phyloP scores from a whole-genome alignment of 2,888 invertebrate species.

The Mystacides longicornis region DNA sequence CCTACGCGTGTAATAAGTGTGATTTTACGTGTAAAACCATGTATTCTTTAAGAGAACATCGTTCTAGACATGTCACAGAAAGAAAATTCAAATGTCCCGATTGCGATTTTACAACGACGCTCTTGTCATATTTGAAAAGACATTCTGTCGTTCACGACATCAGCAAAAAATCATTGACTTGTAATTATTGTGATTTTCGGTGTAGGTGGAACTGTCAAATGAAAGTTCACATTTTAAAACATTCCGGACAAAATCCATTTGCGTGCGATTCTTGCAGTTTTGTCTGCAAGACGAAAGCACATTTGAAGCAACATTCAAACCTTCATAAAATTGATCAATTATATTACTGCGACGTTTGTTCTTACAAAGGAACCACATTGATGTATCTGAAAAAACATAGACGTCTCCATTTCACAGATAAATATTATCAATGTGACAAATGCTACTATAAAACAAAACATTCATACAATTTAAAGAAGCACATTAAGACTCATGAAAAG shows the following conservation, averaged over 20 bases:
- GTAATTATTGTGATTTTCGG: not conserved
- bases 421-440: not conserved
- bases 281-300: slow-evolving; percentile 6
- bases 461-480: slow-evolving; percentile 5
- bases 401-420: not conserved
- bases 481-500: slow-evolving; percentile 1
- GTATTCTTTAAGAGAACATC: not conserved
- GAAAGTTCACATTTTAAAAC: not conserved
- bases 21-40: slow-evolving; percentile 1
- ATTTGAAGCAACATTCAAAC: slow-evolving; percentile 2
- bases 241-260: slow-evolving; percentile 1
- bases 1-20: slow-evolving; percentile 2
- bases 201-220: slow-evolving; percentile 6
- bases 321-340: not conserved
- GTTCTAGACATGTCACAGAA: not conserved
- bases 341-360: not conserved
- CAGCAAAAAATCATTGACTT: not conserved
- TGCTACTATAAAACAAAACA: slow-evolving; percentile 1
- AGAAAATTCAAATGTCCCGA: not conserved
- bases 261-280: not conserved
- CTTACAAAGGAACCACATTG: not conserved
- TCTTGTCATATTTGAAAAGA: not conserved
- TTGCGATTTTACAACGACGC: not conserved
- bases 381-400: slow-evolving; percentile 2
- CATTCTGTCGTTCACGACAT: not conserved